Base-by-base conservation (phyloP, 1,140 invertebrate species). In the Diachasmimorpha longicaudata region DNA sequence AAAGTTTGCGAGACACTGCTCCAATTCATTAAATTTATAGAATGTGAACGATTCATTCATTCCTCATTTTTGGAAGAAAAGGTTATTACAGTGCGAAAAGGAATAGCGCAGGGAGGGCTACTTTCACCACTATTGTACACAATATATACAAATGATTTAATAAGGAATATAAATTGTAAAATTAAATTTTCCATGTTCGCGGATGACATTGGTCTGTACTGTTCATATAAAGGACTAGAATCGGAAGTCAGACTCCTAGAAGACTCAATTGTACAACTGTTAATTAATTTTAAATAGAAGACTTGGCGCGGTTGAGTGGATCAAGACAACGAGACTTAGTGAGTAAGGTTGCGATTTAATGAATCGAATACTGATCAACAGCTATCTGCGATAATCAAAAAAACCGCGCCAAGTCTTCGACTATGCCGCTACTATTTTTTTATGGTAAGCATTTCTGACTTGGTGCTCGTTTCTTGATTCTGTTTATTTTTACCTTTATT, bases 61-160 rank as follows among this genome's bases (percentile, higher is more conserved):
- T 19, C n/a, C 0, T 42, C 19, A 10, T n/a, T 19, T 39, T 39
- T 67, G 46, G 74, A 67, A 9, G 25, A 71, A 3, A 19, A 39
- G 13, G 25, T 19, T 52, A n/a, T 71, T 16, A 71, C 63, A 1
- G 75, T 75, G 0, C 42, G 36, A 2, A 74, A 72, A 52, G 80
- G 80, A 0, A n/a, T 81, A 0, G 77, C 75, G 21, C 80, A 81
- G 44, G 78, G 78, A 4, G 48, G 66, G 1, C 70, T 77, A 0
- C 21, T 74, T 1, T 79, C 46, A 25, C 63, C 78, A 19, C 16
- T 79, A 8, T 23, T 72, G 0, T 74, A 69, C 14, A 72, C 44
- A 3, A 46, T 46, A 1, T n/a, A 46, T 10, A 46, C 44, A 2
- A 46, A 46, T 2, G 44, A 46, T n/a, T 5, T 46, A 46, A 9